Base-by-base conservation (phyloP, 2,888 invertebrate genomes). In the Troides helena region DNA sequence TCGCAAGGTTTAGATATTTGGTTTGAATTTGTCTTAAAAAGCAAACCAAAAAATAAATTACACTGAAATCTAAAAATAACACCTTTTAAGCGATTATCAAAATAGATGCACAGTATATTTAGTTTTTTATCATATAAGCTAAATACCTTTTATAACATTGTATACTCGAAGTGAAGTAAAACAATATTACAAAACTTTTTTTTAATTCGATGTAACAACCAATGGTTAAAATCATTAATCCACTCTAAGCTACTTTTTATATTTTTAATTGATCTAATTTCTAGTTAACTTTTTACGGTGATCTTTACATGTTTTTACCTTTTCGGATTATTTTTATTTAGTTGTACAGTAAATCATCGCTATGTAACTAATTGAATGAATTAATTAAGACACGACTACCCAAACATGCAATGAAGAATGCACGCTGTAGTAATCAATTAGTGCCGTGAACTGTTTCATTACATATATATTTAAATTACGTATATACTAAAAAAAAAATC, bases 221-320 rank as follows among this genome's bases (percentile, higher is more conserved):
- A 53, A n/a, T n/a, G 8, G 53, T 46, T 14, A 46, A 14, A 39
- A 39, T 39, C 1, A 46, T 46, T 46, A 46, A 46, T 46, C 10
- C 12, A 18, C 53, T 7, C n/a, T 53, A 12, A n/a, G 53, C 53
- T 53, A 62, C 17, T 50, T 69, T 62, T 50, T 63, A 59, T 68
- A 59, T 60, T 63, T 70, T 23, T 39, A 67, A 67, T 63, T 70
- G 63, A 59, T 70, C 63, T 62, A 30, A 70, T 70, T 70, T 66
- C 62, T 50, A 66, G 50, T 56, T 67, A 56, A 67, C 60, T 64
- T 53, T 64, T 39, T 63, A 63, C 53, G 46, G 62, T 39, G 6
- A 30, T 43, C 50, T 53, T 70, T 53, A 53, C 70, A 60, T 36
- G 67, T 46, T 67, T 66, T 67, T 56, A 56, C 67, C 63, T 21